These are phyloP conservation scores for Andrena trimmerana DNA, from an alignment of 2,888 invertebrate genomes.

Conservation along the genomic window DNA sequence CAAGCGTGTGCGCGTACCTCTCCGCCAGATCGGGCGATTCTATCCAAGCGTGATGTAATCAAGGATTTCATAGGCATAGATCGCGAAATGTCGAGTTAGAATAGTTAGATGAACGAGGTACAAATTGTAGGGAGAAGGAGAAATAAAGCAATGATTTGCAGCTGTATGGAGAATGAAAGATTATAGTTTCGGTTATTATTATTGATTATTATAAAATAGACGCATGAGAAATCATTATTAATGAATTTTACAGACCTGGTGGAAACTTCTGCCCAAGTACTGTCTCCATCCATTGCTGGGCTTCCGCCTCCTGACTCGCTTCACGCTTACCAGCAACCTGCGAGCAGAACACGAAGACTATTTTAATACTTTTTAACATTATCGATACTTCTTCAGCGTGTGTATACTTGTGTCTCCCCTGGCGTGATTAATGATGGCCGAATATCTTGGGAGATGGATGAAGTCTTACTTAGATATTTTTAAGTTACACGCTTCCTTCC, in stretches of 20 bases:
- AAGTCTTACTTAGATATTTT: neutral
- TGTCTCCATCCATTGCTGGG: constrained; percentile 94
- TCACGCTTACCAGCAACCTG: constrained; percentile 94
- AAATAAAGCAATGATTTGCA: neutral
- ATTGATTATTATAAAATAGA: neutral
- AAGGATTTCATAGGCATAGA: neutral
- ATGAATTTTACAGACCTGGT: constrained; percentile 79
- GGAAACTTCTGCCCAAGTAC: constrained; percentile 93
- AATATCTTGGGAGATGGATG: neutral
- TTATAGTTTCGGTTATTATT: neutral
- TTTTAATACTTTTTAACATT: constrained; percentile 33
- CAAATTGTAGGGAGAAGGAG: neutral
- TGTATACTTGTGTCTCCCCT: neutral
- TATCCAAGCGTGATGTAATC: neutral
- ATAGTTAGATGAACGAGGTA: neutral
- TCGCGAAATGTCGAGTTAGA: too few relatives aligned
- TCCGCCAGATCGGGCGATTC: neutral
- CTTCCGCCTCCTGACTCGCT: constrained; percentile 92
- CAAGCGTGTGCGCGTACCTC: neutral
- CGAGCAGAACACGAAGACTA: constrained; percentile 30
- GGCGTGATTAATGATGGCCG: constrained; percentile 17
- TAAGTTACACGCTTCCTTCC: neutral
- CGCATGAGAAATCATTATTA: neutral
- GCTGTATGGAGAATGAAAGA: too few relatives aligned
- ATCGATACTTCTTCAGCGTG: neutral